Conservation (phyloP, 2,888 invertebrate species). For the Mycalesis mineus region DNA sequence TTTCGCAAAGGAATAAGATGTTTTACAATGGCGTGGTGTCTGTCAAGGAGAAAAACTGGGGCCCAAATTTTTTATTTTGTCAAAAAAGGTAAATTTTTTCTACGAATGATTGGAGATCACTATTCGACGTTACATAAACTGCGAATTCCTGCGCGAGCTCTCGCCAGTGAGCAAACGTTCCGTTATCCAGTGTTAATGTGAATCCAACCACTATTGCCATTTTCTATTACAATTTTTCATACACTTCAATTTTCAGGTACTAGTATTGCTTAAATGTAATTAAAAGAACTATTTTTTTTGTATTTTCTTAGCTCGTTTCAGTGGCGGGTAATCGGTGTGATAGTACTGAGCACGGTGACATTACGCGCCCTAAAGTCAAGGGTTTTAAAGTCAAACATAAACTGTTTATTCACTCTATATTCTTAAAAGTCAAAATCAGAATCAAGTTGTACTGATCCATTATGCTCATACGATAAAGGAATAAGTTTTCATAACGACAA, state of each 20-base stretch:
- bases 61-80: no score
- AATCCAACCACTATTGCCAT: slow-evolving; percentile 52
- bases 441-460: no score
- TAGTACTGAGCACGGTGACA: slow-evolving; percentile 7
- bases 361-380: not conserved
- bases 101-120: not conserved
- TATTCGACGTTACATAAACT: slow-evolving; percentile 12
- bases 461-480: no score
- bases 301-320: slow-evolving; percentile 43
- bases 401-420: no score
- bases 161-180: slow-evolving; percentile 22
- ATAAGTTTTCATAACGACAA: no score
- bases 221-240: slow-evolving; percentile 60
- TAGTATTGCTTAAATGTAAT: slow-evolving; percentile 74
- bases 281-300: slow-evolving; percentile 46
- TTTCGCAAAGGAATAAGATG: no score
- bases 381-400: no score
- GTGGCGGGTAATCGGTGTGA: slow-evolving; percentile 49
- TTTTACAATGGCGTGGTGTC: not conserved
- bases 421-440: no score
- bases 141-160: slow-evolving; percentile 26
- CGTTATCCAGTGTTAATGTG: slow-evolving; percentile 33
- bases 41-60: not conserved
- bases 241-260: slow-evolving; percentile 60
- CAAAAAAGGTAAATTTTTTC: not conserved